Evolutionary conservation across 2,797 vertebrate species (phyloP), one percentile per base, ranked within the genome.

Genomic region (Sebastes elongatus): DNA sequence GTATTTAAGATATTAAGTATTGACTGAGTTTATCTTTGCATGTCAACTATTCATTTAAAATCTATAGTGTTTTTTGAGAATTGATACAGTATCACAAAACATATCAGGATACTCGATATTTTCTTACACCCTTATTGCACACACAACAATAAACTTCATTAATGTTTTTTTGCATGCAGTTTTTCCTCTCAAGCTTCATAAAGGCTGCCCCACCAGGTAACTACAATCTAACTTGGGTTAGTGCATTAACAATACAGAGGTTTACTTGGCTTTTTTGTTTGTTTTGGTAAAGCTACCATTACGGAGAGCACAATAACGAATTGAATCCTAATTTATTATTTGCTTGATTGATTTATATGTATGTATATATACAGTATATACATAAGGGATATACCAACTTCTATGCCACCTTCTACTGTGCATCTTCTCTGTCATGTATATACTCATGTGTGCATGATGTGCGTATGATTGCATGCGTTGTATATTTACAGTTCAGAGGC

Each of bases 401-500:
- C 56, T 30, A 46, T 27, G 6, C 20, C 11, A 49, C 20, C 56
- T 10, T 30, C 8, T 5, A 13, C 6, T 49, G 55, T 33, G 7
- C 10, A 14, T 52, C 7, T 49, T 7, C 64, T 20, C 25, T 27
- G 13, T 16, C 30, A 25, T 42, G 25, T 7, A 22, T 28, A 27
- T 32, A 14, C 14, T 23, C 16, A 2, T 61, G 22, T 56, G 55
- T 42, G 52, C 28, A 33, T 28, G 42, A 7, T 66, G 42, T 30
- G 60, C 1, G 7, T 25, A 5, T 67, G 46, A 49, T 42, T 71
- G 38, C 13, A 4, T 23, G 57, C n/a, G 53, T 71, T n/a, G 32
- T 55, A 8, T 55, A 92, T 93, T 97, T 89, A 99, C 99, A 99
- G 96, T 94, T 99, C 99, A 0, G 97, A 99, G 20, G 98, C 96